Conservation (phyloP, 2,888 invertebrate species). For the Rhorus exstirpatorius region DNA sequence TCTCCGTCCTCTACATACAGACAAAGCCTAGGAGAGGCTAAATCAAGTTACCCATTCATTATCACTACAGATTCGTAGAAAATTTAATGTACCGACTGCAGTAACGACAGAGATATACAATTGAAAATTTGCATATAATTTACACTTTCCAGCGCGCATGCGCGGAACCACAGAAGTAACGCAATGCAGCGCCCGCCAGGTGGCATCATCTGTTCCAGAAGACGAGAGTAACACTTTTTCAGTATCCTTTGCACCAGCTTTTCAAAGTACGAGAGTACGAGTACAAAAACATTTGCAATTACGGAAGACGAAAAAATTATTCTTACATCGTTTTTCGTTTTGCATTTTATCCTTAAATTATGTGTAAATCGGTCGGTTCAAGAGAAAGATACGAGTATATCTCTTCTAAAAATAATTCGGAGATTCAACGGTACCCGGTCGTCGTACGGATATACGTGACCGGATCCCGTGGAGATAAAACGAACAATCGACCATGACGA, state of each 20-base stretch:
- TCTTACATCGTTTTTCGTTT: too few relatives aligned
- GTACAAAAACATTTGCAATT: too few relatives aligned
- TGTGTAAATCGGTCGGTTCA: constrained; percentile 59
- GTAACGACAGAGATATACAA: background rate
- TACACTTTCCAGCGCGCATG: background rate
- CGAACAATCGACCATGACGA: constrained; percentile 69
- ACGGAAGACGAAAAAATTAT: too few relatives aligned
- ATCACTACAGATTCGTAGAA: constrained; percentile 5
- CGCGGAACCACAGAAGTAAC: background rate
- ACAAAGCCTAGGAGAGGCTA: constrained; percentile 86
- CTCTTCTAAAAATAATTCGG: constrained; percentile 82
- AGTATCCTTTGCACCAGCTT: background rate
- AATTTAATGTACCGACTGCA: background rate
- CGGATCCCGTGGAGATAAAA: constrained; percentile 51
- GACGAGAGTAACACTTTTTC: background rate
- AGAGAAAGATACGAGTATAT: constrained; percentile 77
- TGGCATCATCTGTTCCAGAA: background rate
- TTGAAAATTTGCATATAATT: background rate
- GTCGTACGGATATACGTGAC: constrained; percentile 72
- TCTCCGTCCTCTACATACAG: constrained; percentile 83
- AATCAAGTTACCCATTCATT: constrained; percentile 79
- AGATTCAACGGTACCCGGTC: constrained; percentile 67
- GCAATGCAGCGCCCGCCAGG: background rate
- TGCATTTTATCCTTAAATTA: too few relatives aligned
- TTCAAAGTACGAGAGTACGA: too few relatives aligned